These are phyloP conservation scores for Percopsis omiscomaycus DNA, from an alignment of 2,797 vertebrate species.

Conservation along the genomic window DNA sequence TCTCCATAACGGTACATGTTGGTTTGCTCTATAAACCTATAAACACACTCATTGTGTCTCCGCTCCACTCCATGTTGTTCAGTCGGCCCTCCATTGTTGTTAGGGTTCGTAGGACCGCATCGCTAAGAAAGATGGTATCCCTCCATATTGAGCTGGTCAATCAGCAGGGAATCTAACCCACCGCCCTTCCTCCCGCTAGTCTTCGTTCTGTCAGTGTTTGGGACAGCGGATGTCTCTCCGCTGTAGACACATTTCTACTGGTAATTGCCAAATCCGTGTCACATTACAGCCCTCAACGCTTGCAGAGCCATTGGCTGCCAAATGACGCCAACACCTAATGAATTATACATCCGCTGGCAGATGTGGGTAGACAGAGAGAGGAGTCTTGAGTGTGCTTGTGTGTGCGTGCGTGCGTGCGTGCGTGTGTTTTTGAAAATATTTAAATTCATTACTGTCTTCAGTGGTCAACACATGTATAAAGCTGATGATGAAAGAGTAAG, in stretches of 20 bases:
- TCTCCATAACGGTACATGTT: too few relatives aligned
- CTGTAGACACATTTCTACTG: conserved; percentile 39
- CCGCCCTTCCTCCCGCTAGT: not conserved
- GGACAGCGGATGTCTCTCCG: conserved; percentile 24
- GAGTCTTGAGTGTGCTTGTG: conserved; percentile 13
- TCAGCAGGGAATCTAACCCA: conserved; percentile 12
- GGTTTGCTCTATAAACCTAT: too few relatives aligned
- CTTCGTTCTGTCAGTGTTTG: not conserved
- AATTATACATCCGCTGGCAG: conserved; percentile 61
- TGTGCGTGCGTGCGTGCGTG: conserved; percentile 5
- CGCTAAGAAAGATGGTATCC: conserved; percentile 11
- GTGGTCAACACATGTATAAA: conserved; percentile 54
- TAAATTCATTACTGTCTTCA: conserved; percentile 33
- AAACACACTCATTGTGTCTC: too few relatives aligned
- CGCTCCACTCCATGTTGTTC: too few relatives aligned
- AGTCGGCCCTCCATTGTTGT: too few relatives aligned
- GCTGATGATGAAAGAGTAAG: conserved; percentile 25
- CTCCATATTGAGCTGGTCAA: conserved; percentile 15
- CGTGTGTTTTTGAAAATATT: conserved; percentile 39
- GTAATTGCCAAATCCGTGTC: conserved; percentile 62
- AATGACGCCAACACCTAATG: conserved; percentile 55
- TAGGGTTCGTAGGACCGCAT: too few relatives aligned
- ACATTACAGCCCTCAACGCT: conserved; percentile 56
- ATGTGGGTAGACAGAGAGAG: conserved; percentile 18
- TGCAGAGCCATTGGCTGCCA: conserved; percentile 49